Base-by-base conservation (phyloP, 2,113 vertebrate genomes). In the Plotosus lineatus region DNA sequence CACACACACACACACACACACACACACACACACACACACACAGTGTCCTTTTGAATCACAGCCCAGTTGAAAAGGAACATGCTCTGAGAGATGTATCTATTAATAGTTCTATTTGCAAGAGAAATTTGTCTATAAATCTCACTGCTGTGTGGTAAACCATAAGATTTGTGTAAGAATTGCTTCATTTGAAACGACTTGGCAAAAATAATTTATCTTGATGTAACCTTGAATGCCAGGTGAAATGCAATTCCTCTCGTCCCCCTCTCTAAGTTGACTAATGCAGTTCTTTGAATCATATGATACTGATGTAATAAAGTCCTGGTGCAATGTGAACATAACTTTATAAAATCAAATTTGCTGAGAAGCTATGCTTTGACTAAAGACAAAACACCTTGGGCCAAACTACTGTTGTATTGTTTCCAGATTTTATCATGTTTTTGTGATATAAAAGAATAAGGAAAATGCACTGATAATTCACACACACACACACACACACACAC, bases 61-160 rank as follows among this genome's bases (percentile, higher is more conserved):
- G 63, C 51, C 61, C 71, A 75, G 36, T 73, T 26, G 11, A 65
- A 80, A 76, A 61, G 58, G 42, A 80, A 60, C 53, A 17, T 26
- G 23, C 46, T 80, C 9, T 15, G 14, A 55, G 66, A 23, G 72
- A 51, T 65, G 42, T 44, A 38, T 69, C 72, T 77, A 77, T 78
- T 84, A 78, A 73, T 84, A 77, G 15, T 36, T 14, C 36, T 84
- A 72, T 72, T 77, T 42, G 31, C 15, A 63, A 55, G 53, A 38
- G 1, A 44, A 31, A 10, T 40, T 63, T 11, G 42, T 28, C 26
- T 78, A 68, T 66, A 78, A 81, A 73, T 4, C 46, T 44, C 42
- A n/a, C 7, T 76, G 53, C 31, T 23, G 50, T 44, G 26, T 48
- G 61, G 17, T 50, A 71, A 9, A 42, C 33, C 21, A 76, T 40